Base-by-base conservation (phyloP, 2,113 vertebrate species). In the Gobius niger region DNA sequence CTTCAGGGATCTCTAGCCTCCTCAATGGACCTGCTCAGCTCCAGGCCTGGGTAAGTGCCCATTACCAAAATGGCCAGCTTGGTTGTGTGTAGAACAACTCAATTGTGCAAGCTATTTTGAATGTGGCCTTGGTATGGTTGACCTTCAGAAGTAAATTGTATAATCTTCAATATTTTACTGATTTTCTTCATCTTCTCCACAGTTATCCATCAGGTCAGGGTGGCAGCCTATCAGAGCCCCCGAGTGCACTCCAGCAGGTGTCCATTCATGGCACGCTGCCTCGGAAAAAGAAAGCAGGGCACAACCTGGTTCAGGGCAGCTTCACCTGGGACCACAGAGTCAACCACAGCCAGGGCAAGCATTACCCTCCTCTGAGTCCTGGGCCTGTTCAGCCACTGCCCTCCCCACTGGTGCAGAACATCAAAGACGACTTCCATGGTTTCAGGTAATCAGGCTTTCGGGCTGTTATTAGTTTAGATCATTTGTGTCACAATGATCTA, bases 221-320 rank as follows among this genome's bases (percentile, higher is more conserved):
- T 46, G 13, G 61, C 53, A 42, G 63, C 70, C 66, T 75, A 6
- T 80, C 82, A 14, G 82, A 87, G 14, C 82, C 1, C 11, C 69
- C 91, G 1, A 73, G 90, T 41, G 70, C 83, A 0, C 94, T 93
- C 90, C 94, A 95, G 71, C 90, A 90, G 15, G 53, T 95, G 86
- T 98, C 95, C 10, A 95, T 99, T 87, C 97, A 98, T 14, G 96
- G 97, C 63, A 99, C 97, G 34, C 92, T 99, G 71, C 97, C 97
- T 12, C 94, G 97, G 63, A 96, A 94, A 85, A 98, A 95, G 82
- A 97, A 93, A 16, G 94, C 92, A 11, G 84, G 84, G 0, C 46
- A 52, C 66, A 41, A 76, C 66, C 59, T 91, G 19, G 3, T 40
- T 50, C 75, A 65, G 0, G 78, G 76, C 9, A 82, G 52, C 65